These are phyloP conservation scores for Pogonocherus hispidulus DNA, from an alignment of 2,888 invertebrate genomes.

Conservation along the genomic window DNA sequence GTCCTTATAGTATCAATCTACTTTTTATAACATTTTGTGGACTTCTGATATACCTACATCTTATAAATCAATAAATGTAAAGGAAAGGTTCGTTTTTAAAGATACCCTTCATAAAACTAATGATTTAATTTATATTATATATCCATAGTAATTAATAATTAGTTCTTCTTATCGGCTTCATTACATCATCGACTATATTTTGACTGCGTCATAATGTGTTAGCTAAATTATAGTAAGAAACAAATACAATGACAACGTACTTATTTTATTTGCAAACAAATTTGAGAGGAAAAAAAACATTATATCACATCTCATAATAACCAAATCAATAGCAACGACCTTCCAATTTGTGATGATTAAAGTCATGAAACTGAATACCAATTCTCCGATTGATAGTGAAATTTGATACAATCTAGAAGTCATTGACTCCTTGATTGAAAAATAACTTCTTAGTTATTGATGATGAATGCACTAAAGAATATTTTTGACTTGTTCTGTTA, in stretches of 20 bases:
- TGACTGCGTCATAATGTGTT: too few species aligned
- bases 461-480: neutral
- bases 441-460: neutral
- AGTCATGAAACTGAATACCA: neutral
- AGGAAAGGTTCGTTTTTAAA: too few species aligned
- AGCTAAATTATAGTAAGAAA: too few species aligned
- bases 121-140: too few species aligned
- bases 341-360: constrained; percentile 1
- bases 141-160: too few species aligned
- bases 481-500: neutral
- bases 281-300: neutral
- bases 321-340: neutral
- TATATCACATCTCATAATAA: constrained; percentile 4
- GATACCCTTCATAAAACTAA: too few species aligned
- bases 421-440: neutral
- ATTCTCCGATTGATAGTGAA: neutral
- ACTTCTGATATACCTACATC: too few species aligned
- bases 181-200: too few species aligned
- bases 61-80: too few species aligned
- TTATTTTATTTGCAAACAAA: neutral
- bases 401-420: constrained; percentile 16
- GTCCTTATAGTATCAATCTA: too few species aligned
- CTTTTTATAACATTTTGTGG: too few species aligned
- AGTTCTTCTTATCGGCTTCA: too few species aligned
- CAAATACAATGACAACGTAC: neutral